Evolutionary conservation across 2,888 invertebrate genomes (phyloP).

Genomic region (Leucania comma): DNA sequence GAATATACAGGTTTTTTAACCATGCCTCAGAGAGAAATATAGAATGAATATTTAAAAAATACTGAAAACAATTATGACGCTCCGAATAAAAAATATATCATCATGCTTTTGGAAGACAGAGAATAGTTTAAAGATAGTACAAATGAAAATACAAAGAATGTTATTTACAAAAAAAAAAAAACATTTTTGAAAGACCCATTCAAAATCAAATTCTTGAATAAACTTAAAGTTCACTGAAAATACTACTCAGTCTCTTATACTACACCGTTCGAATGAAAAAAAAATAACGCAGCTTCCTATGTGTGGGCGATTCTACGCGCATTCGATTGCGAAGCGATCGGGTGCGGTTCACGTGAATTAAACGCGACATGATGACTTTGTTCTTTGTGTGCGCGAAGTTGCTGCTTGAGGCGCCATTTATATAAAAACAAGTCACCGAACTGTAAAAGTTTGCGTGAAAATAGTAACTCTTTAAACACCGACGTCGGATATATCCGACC

Average conservation of each 20-base stretch:
- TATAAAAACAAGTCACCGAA: too few relatives aligned
- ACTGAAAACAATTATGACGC: neutral
- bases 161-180: neutral
- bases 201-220: neutral
- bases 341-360: too few relatives aligned
- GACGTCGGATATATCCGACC: too few relatives aligned
- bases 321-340: too few relatives aligned
- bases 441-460: too few relatives aligned
- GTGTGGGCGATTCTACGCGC: too few relatives aligned
- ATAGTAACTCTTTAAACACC: too few relatives aligned
- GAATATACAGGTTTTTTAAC: neutral
- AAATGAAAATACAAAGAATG: conserved; percentile 15
- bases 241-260: conserved; percentile 26
- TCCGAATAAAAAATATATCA: neutral
- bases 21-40: conserved; percentile 25
- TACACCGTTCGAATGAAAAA: conserved; percentile 6
- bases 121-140: neutral
- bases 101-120: conserved; percentile 24
- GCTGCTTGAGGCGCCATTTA: too few relatives aligned
- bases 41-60: neutral
- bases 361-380: too few relatives aligned
- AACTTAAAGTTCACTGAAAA: neutral
- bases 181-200: neutral
- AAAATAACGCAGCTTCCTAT: too few relatives aligned
- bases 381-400: too few relatives aligned